A percentile compares a stretch with the other conserved stretches of the same genome.
Conservation (phyloP, 2,888 invertebrate species). For the Xestia c-nigrum region DNA sequence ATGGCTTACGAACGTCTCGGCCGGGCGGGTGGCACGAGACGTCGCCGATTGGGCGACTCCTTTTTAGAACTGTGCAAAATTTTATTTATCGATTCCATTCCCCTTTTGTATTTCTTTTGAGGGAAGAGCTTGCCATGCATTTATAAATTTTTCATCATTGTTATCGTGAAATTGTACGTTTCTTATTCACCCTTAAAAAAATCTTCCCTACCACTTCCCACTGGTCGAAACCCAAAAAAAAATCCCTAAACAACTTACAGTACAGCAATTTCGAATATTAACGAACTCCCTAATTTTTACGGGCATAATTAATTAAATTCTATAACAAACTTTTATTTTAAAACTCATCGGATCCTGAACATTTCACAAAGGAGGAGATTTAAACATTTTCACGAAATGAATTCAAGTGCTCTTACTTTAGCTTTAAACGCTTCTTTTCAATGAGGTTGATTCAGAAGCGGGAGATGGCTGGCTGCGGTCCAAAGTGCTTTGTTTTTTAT, state of each 20-base stretch:
- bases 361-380: constrained; percentile 69
- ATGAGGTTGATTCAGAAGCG: constrained; percentile 82
- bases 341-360: constrained; percentile 59
- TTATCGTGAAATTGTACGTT: constrained; percentile 17
- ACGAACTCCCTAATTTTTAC: constrained; percentile 54
- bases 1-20: constrained; percentile 72
- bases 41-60: constrained; percentile 52
- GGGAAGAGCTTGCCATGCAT: constrained; percentile 20
- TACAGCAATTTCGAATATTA: constrained; percentile 56
- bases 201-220: not conserved
- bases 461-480: constrained; percentile 83
- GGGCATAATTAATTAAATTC: constrained; percentile 62
- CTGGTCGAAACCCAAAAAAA: constrained; percentile 22
- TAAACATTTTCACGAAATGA: constrained; percentile 77
- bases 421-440: constrained; percentile 85
- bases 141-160: constrained; percentile 26
- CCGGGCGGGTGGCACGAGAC: constrained; percentile 59
- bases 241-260: constrained; percentile 34
- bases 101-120: constrained; percentile 34
- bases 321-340: constrained; percentile 63
- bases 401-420: constrained; percentile 83
- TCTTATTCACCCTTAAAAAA: constrained; percentile 31
- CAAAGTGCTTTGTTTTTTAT: constrained; percentile 89
- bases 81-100: constrained; percentile 55
- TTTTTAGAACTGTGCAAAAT: constrained; percentile 59